Percentiles rank a stretch among this genome's conserved stretches.
These are phyloP conservation scores for Pachypeltis micranthus DNA, from an alignment of 1,140 invertebrate species.

Conservation along the genomic window DNA sequence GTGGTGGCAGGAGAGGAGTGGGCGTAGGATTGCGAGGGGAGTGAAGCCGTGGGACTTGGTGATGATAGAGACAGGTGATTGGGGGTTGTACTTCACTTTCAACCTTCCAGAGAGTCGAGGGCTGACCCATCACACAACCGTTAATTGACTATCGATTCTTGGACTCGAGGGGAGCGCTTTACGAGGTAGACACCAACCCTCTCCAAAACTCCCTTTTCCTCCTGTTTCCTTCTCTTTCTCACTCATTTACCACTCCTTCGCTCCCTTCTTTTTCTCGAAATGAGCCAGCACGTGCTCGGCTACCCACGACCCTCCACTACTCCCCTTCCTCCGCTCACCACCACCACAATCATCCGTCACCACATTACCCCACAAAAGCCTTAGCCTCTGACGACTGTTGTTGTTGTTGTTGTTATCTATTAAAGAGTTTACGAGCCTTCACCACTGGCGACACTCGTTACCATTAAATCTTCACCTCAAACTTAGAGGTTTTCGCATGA, in stretches of 20 bases:
- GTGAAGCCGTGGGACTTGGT: background rate
- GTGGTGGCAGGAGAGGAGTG: no score
- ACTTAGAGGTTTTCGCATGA: no score
- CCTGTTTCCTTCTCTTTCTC: no score
- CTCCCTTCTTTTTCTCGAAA: background rate
- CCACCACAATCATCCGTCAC: no score
- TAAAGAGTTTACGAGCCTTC: background rate
- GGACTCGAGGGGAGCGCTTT: slow-evolving; percentile 2
- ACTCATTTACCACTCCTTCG: background rate
- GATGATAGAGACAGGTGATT: slow-evolving; percentile 8
- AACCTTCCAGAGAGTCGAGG: no score
- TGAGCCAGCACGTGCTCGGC: background rate
- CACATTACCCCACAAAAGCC: no score
- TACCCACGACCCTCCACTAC: background rate
- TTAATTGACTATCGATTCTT: slow-evolving; percentile 10
- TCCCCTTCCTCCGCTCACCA: no score
- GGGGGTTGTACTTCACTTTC: slow-evolving; percentile 6
- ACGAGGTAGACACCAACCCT: background rate
- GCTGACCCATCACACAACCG: slow-evolving; percentile 9
- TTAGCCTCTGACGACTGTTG: no score
- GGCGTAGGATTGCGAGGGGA: background rate
- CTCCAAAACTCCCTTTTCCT: no score
- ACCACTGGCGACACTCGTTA: slow-evolving; percentile 1
- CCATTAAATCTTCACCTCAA: slow-evolving; percentile 5
- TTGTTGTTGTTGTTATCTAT: no score